Base-by-base conservation (phyloP, 2,113 vertebrate species). In the Cyprinodon brontotheroides region DNA sequence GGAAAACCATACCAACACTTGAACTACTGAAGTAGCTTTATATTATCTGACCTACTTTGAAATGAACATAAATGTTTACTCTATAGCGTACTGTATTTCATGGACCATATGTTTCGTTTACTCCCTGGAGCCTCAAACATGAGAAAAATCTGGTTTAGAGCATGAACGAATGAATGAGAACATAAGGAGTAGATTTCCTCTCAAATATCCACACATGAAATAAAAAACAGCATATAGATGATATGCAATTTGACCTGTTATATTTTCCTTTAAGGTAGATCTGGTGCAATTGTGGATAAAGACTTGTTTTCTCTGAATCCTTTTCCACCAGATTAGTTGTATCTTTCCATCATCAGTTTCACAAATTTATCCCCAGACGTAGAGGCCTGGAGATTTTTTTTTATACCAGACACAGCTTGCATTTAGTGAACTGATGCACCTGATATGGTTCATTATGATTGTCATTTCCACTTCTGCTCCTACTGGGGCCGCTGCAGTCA, bases 371-470 rank as follows among this genome's bases (percentile, higher is more conserved):
- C 66, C 70, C 59, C 59, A 78, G 65, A 75, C 66, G 73, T 61
- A 14, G 50, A 77, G 59, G 77, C 48, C 70, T 64, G 39, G 15
- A 76, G 61, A 69, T 68, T 77, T 70, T 74, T 73, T 76, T 61
- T 59, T 53, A 67, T 50, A 78, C 59, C 71, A 74, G 47, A 68
- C 48, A 61, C 83, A 91, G 89, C 84, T 90, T 86, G 81, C 82
- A 82, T 85, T 88, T 82, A 83, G 85, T 81, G 85, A 89, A 89
- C 69, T 87, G 86, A 88, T 89, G 84, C 89, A 91, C 91, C 90
- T 91, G 89, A 92, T 89, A 86, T 87, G 82, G 45, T 86, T 89
- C 89, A 89, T 91, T 90, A 91, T 91, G 89, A 89, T 80, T 89
- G 87, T 87, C 91, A 91, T 91, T 91, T 89, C 86, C 88, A 90